These are phyloP conservation scores for Lipotes vexillifer DNA, from an alignment of 2,113 vertebrate genomes.

Conservation along the genomic window DNA sequence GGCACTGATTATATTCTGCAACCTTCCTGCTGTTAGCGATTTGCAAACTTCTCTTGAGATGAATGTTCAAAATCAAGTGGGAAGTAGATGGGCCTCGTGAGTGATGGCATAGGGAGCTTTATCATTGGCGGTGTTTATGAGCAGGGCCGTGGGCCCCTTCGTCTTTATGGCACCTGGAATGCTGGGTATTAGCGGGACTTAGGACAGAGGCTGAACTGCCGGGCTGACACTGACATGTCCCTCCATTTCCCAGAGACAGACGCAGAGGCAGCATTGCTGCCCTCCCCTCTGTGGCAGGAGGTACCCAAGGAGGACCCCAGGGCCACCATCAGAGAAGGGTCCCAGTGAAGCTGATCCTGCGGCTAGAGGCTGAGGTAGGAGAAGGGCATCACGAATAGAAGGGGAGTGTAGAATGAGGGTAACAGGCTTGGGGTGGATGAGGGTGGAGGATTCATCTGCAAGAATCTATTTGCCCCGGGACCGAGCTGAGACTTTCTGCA, in stretches of 20 bases:
- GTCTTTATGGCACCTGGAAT: constrained; percentile 34
- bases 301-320: not conserved
- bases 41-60: constrained; percentile 46
- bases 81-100: constrained; percentile 27
- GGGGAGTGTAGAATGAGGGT: not conserved
- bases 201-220: constrained; percentile 24
- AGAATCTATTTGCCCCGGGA: not conserved
- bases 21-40: constrained; percentile 32
- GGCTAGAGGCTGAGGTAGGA: not conserved
- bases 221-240: not conserved
- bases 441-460: not conserved
- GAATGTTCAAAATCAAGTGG: constrained; percentile 54
- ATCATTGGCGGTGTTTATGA: constrained; percentile 62
- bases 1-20: constrained; percentile 3
- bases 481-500: not conserved
- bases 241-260: not conserved
- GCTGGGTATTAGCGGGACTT: constrained; percentile 44
- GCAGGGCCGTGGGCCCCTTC: not conserved
- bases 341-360: not conserved
- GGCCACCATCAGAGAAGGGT: not conserved
- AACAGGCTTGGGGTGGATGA: not conserved
- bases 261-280: not conserved
- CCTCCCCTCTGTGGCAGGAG: not conserved
- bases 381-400: not conserved
- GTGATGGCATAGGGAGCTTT: not conserved